Conservation (phyloP, 2,797 vertebrate genomes). For the Sebastolobus alascanus region DNA sequence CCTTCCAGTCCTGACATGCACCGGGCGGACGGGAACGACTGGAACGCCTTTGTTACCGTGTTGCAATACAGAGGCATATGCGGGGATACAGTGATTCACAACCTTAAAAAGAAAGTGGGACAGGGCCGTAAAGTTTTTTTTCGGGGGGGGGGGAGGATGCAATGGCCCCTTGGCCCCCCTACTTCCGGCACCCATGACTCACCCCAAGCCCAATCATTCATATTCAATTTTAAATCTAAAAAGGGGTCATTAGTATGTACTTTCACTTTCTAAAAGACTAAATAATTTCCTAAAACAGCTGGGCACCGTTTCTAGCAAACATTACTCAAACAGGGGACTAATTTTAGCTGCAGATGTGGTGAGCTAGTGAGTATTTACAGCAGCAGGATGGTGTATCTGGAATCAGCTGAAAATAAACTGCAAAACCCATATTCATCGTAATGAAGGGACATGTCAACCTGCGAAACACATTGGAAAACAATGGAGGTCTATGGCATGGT, state of each 20-base stretch:
- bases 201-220: background rate
- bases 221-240: background rate
- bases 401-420: slow-evolving; percentile 6
- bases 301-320: background rate
- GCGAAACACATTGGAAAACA: background rate
- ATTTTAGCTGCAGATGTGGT: background rate
- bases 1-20: too few species aligned
- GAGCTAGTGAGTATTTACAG: background rate
- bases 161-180: too few species aligned
- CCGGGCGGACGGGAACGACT: too few species aligned
- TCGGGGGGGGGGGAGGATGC: too few species aligned
- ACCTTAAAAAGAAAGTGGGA: too few species aligned
- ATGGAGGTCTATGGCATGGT: background rate
- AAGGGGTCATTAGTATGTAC: background rate
- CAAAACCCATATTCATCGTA: background rate
- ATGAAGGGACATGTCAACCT: background rate
- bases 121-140: too few species aligned
- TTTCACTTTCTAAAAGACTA: background rate
- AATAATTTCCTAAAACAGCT: background rate
- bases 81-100: too few species aligned
- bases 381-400: background rate
- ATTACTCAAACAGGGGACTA: background rate
- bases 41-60: too few species aligned
- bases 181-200: too few species aligned
- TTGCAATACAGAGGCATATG: too few species aligned